These are phyloP conservation scores for Phymanthus crucifer DNA, from an alignment of 92 coral and sea anemone species.

Conservation along the genomic window DNA sequence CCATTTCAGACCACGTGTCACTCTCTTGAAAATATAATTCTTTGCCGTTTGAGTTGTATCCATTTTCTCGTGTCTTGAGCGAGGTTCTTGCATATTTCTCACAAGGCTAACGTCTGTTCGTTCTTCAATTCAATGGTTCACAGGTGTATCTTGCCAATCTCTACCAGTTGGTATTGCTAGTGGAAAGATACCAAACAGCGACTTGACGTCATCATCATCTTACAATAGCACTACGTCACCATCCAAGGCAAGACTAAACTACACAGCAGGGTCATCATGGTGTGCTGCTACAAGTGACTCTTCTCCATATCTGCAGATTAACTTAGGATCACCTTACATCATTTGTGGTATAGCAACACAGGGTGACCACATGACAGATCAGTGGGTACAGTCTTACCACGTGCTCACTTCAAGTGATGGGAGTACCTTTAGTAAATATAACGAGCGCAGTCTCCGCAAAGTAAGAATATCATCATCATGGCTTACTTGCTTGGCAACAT, in stretches of 20 bases:
- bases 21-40: too few relatives aligned
- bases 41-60: too few relatives aligned
- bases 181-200: background rate
- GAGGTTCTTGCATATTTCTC: too few relatives aligned
- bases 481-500: background rate
- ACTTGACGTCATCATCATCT: slow-evolving; percentile 23
- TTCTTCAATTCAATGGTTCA: background rate
- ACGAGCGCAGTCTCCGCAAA: background rate
- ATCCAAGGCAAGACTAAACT: slow-evolving; percentile 22
- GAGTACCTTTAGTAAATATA: background rate
- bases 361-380: slow-evolving; percentile 28
- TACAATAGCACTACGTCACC: slow-evolving; percentile 1
- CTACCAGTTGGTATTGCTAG: background rate
- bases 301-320: too few relatives aligned
- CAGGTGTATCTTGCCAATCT: slow-evolving; percentile 6
- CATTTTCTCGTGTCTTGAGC: too few relatives aligned
- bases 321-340: too few relatives aligned
- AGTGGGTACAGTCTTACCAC: slow-evolving; percentile 35
- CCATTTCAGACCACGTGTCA: too few relatives aligned
- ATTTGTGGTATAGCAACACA: slow-evolving; percentile 49
- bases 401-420: background rate
- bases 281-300: too few relatives aligned
- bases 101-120: background rate
- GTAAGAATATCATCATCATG: background rate
- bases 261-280: slow-evolving; percentile 17